Percentiles rank a stretch among this genome's conserved stretches.
Conservation (phyloP, 2,113 vertebrate genomes). For the Puffinus mauretanicus region DNA sequence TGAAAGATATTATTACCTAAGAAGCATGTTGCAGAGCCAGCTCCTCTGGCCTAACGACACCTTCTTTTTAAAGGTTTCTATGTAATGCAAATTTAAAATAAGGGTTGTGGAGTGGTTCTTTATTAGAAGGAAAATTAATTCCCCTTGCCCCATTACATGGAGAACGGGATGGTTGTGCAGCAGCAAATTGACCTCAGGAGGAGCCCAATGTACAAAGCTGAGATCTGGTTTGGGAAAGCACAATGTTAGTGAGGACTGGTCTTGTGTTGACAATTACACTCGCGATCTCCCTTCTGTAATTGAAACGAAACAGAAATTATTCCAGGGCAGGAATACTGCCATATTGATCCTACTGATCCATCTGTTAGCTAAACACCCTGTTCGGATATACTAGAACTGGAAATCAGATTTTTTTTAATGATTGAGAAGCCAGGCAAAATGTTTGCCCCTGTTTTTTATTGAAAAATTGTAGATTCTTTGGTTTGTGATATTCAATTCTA, state of each 20-base stretch:
- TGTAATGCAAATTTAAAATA: constrained; percentile 78
- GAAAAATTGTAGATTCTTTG: not conserved
- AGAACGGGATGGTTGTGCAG: not conserved
- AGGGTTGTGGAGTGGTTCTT: constrained; percentile 47
- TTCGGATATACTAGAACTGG: not conserved
- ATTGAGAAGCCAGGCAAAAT: not conserved
- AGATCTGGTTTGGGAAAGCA: not conserved
- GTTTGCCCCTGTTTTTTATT: not conserved
- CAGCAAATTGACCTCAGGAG: not conserved
- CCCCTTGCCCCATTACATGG: not conserved
- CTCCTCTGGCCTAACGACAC: constrained; percentile 73
- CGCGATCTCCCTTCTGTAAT: not conserved
- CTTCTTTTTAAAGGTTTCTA: constrained; percentile 80
- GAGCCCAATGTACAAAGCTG: not conserved
- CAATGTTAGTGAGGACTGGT: not conserved
- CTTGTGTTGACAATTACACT: not conserved
- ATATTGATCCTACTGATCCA: not conserved
- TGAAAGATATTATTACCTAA: constrained; percentile 87
- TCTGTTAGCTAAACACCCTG: not conserved
- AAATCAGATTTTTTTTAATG: not conserved
- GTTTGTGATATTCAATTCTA: not conserved
- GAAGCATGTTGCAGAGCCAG: constrained; percentile 82
- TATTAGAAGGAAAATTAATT: constrained; percentile 59
- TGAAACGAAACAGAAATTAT: not conserved
- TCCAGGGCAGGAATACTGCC: not conserved